Evolutionary conservation across 2,888 invertebrate genomes (phyloP).

Genomic region (Drosophila ustulata): DNA sequence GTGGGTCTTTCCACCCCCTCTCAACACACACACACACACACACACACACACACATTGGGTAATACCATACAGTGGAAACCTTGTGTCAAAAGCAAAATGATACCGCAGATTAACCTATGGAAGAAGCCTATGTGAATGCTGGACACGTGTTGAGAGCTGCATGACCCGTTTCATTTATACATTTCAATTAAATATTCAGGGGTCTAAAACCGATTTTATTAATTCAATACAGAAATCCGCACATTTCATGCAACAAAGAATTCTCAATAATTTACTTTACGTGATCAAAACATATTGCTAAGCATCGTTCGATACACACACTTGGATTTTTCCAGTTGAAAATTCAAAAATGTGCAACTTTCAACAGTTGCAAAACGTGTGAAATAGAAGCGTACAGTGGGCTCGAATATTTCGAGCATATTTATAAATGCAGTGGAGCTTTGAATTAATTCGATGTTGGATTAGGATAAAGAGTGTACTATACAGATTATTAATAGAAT

Average conservation of each 20-base stretch:
- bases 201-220: conserved; percentile 49
- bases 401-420: background rate
- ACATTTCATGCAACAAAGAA: conserved; percentile 56
- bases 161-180: conserved; percentile 11
- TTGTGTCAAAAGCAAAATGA: conserved; percentile 50
- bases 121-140: conserved; percentile 28
- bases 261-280: conserved; percentile 65
- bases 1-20: background rate
- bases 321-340: conserved; percentile 9
- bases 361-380: conserved; percentile 2
- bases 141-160: conserved; percentile 40
- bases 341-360: conserved; percentile 6
- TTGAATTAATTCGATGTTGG: background rate
- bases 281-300: conserved; percentile 51
- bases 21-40: background rate
- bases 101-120: conserved; percentile 52
- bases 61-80: conserved; percentile 5
- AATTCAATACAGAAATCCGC: conserved; percentile 61
- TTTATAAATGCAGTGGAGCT: background rate
- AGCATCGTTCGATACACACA: conserved; percentile 15
- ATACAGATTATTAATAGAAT: background rate
- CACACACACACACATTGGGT: background rate
- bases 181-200: conserved; percentile 69
- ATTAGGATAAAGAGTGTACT: background rate
- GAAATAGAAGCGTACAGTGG: conserved; percentile 8